Base-by-base conservation (phyloP, 2,113 vertebrate species). In the Eolophus roseicapilla region DNA sequence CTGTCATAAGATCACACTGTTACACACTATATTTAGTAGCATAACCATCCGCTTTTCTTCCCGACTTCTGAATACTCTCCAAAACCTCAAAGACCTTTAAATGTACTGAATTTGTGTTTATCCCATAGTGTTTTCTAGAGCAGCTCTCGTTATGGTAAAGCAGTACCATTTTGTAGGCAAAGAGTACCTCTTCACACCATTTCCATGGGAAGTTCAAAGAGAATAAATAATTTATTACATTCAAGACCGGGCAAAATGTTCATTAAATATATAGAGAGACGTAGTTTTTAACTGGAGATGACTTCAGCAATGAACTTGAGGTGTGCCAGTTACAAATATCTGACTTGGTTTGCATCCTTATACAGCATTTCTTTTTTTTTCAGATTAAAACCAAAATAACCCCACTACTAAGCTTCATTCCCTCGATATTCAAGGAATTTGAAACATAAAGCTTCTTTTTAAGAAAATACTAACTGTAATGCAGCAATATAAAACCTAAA, bases 201-300 rank as follows among this genome's bases (percentile, higher is more conserved):
- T 96, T 96, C 41, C 52, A 92, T 12, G 49, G 69, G 35, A 96
- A 93, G 68, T 88, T 94, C 82, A 93, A 95, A 92, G 73, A 71
- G 17, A 90, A 81, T 90, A 62, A 93, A 94, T 92, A 8, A 88
- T 97, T 92, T 92, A 96, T 75, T 79, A 23, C 6, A 31, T 74
- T 92, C 70, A 90, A 86, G 75, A 83, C 82, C 52, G 82, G 93
- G 76, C 50, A 95, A 94, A 94, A 88, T 59, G 67, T 83, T 95
- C 85, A 97, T 96, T 85, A 95, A 95, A 96, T 88, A 96, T 93
- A 86, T 41, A 97, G 35, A 81, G 23, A 95, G 82, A 95, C 90
- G 82, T 92, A 96, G 79, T 93, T 96, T 96, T 69, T 67, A 83
- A 35, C 63, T 88, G 79, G 37, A 92, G 75, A 90, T 84, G 44